Base-by-base conservation (phyloP, 2,888 invertebrate species). In the Chrysina gloriosa region DNA sequence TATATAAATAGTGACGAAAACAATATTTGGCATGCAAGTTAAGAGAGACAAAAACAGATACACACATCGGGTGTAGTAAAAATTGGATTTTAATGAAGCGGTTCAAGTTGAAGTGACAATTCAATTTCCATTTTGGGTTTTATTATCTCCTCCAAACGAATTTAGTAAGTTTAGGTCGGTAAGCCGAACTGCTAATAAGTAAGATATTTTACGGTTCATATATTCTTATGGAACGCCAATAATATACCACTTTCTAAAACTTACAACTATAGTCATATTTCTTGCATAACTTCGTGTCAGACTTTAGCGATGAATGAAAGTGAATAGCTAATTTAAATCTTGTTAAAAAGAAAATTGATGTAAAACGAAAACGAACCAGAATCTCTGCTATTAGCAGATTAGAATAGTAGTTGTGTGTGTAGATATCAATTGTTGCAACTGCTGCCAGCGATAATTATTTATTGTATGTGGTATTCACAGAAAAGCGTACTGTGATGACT, bases 241-340 rank as follows among this genome's bases (percentile, higher is more conserved):
- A 42, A 42, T 42, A 3, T 56, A 21, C 19, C 14, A 61, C 58
- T 61, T 61, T 61, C 58, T 61, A 61, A 61, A 58, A 61, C 27
- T 2, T 42, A 27, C 27, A 61, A 16, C 45, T 42, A 42, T 27
- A 39, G 16, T 42, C 42, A 16, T 42, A 11, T 56, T 2, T 5
- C 9, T 39, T 27, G 19, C 29, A 29, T 16, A 27, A 16, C 29
- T 9, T 7, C 25, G 14, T 27, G 14, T 42, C 14, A 1, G 16
- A 27, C n/a, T 27, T 11, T 7, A 16, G 27, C 29, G 45, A 61
- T 61, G 27, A 19, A 27, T 42, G 21, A 3, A 25, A 61, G 29
- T 16, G 42, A 42, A 61, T 61, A 42, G 16, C 14, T 61, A 16
- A 42, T 14, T 9, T 42, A 42, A 42, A 42, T 42, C 27, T 27